A percentile compares a stretch with the other conserved stretches of the same genome.
Evolutionary conservation across 2,797 vertebrate genomes (phyloP).

Genomic region (Argentina silus): DNA sequence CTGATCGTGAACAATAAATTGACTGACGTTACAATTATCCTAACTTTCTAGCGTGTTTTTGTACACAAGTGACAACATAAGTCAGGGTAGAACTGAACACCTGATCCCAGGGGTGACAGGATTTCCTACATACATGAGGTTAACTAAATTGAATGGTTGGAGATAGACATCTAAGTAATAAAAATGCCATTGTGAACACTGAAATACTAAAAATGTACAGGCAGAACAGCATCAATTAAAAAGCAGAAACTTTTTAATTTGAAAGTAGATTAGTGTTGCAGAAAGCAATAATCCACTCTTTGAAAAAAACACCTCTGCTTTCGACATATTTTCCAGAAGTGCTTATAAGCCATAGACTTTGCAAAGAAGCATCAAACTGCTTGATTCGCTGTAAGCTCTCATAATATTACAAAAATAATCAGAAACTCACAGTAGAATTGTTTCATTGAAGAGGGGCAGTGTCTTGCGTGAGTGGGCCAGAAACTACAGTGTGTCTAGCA

Average conservation of each 20-base stretch:
- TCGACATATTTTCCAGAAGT: not conserved
- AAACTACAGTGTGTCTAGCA: slow-evolving; percentile 4
- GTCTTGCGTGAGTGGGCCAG: slow-evolving; percentile 7
- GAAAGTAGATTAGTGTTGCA: slow-evolving; percentile 9
- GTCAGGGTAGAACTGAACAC: slow-evolving; percentile 26
- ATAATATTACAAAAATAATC: slow-evolving; percentile 5
- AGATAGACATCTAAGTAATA: not conserved
- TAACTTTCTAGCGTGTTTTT: slow-evolving; percentile 25
- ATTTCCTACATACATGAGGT: slow-evolving; percentile 27
- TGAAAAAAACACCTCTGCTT: slow-evolving; percentile 2
- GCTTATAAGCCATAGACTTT: not conserved
- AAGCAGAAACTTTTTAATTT: slow-evolving; percentile 10
- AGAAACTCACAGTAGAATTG: not conserved
- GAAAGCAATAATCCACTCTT: slow-evolving; percentile 15
- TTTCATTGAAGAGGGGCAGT: not conserved
- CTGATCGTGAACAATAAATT: slow-evolving; percentile 23
- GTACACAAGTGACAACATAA: slow-evolving; percentile 21
- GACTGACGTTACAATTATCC: slow-evolving; percentile 29
- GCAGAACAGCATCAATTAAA: not conserved
- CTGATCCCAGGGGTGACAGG: slow-evolving; percentile 16
- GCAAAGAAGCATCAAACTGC: slow-evolving; percentile 1
- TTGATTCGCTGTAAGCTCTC: slow-evolving; percentile 1
- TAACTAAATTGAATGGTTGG: slow-evolving; percentile 10
- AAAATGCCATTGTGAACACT: not conserved
- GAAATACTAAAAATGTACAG: not conserved